These are phyloP conservation scores for Biston betularia DNA, from an alignment of 2,888 invertebrate species.

Conservation along the genomic window DNA sequence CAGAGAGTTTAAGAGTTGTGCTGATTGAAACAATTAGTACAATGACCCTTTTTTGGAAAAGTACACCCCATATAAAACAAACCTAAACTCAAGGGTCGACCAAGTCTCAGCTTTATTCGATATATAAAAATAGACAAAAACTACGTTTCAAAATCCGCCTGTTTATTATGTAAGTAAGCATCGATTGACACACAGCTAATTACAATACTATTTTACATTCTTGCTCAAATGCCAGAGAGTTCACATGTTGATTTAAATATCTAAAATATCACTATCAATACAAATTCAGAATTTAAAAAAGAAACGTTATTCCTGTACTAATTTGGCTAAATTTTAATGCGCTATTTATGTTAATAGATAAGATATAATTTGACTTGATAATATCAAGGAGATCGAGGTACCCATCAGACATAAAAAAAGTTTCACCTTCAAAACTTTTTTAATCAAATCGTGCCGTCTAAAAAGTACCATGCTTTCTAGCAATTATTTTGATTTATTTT, in stretches of 20 bases:
- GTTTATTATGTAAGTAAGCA: neutral
- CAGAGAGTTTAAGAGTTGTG: too few species aligned
- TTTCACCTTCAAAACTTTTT: slow-evolving; percentile 15
- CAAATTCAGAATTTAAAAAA: neutral
- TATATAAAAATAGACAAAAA: neutral
- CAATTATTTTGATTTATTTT: slow-evolving; percentile 9
- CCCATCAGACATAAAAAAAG: slow-evolving; percentile 15
- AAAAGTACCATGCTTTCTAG: slow-evolving; percentile 14
- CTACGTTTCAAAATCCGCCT: neutral
- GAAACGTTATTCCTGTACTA: neutral
- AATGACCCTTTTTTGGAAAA: too few species aligned
- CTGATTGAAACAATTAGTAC: too few species aligned
- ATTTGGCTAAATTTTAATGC: slow-evolving; percentile 6
- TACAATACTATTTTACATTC: neutral
- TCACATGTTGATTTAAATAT: neutral
- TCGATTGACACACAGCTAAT: neutral
- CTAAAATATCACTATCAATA: slow-evolving; percentile 1
- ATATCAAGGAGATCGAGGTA: slow-evolving; percentile 17
- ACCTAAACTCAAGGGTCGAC: too few species aligned
- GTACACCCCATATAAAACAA: too few species aligned
- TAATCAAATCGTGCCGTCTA: slow-evolving; percentile 5
- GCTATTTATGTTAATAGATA: slow-evolving; percentile 8
- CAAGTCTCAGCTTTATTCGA: too few species aligned
- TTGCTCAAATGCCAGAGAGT: slow-evolving; percentile 13
- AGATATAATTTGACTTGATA: slow-evolving; percentile 11